A percentile compares a stretch with the other conserved stretches of the same genome.
Conservation (phyloP, 2,113 vertebrate species). For the Piaya cayana region DNA sequence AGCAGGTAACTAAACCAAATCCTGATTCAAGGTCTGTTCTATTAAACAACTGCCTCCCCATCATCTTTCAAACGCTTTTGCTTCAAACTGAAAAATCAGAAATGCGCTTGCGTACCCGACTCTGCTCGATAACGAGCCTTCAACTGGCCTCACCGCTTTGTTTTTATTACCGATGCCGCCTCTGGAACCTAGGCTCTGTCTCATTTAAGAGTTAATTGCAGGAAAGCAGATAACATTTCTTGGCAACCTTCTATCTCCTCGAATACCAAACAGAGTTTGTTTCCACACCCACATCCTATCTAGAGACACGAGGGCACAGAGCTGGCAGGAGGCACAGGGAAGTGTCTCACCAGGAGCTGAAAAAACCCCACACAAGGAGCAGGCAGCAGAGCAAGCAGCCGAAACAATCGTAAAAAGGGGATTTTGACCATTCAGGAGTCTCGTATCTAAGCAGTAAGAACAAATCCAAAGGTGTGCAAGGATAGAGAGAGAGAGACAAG, state of each 20-base stretch:
- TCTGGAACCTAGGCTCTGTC: neutral
- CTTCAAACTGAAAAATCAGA: fast-evolving
- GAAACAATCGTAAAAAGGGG: neutral
- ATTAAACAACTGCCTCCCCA: neutral
- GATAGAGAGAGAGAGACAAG: neutral
- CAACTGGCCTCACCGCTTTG: neutral
- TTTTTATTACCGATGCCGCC: neutral
- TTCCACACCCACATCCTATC: neutral
- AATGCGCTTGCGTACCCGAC: fast-evolving
- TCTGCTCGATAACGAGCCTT: neutral
- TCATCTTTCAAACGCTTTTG: neutral
- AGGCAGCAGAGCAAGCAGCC: neutral
- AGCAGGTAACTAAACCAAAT: neutral
- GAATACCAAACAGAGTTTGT: neutral
- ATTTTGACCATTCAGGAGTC: too few species aligned
- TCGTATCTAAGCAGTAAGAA: fast-evolving
- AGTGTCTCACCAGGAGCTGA: neutral
- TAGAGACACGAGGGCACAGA: neutral
- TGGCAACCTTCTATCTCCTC: neutral
- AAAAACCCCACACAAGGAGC: neutral
- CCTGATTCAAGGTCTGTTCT: fast-evolving
- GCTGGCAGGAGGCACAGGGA: neutral
- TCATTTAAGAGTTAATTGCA: neutral
- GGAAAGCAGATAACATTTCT: neutral
- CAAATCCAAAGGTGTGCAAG: neutral